Conservation (phyloP, 2,113 vertebrate genomes). For the Malaclemys terrapin region DNA sequence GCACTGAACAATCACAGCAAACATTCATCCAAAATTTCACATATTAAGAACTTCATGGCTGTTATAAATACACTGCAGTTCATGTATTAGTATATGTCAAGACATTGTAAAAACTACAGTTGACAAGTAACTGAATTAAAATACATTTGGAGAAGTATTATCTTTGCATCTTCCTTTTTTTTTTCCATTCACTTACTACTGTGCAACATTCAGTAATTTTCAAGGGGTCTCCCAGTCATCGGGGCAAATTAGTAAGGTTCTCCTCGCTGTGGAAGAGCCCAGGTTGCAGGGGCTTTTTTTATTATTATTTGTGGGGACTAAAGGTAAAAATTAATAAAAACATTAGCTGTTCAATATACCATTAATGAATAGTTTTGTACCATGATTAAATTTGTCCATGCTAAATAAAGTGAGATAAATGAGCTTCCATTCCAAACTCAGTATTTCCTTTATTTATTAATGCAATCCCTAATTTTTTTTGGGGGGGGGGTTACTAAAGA, state of each 20-base stretch:
- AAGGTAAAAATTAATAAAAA: too few species aligned
- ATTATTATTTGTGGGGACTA: too few species aligned
- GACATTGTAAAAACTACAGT: slow-evolving; percentile 16
- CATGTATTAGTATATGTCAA: slow-evolving; percentile 60
- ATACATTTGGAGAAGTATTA: slow-evolving; percentile 43
- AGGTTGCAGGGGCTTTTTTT: too few species aligned
- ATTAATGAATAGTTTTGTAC: too few species aligned
- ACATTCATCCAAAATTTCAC: slow-evolving; percentile 38
- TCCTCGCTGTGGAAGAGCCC: not conserved
- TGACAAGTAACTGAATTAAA: slow-evolving; percentile 54
- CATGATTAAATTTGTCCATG: too few species aligned
- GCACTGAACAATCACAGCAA: slow-evolving; percentile 38
- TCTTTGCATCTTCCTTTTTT: slow-evolving; percentile 31
- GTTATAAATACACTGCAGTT: slow-evolving; percentile 53
- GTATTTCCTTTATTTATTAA: too few species aligned
- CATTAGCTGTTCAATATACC: too few species aligned
- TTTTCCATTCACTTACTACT: not conserved
- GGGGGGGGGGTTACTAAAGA: too few species aligned
- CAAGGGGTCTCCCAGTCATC: slow-evolving; percentile 8
- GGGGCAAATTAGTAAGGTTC: not conserved
- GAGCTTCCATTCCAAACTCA: too few species aligned
- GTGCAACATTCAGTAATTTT: slow-evolving; percentile 15
- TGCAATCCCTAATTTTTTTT: too few species aligned
- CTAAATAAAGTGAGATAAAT: too few species aligned
- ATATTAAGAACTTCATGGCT: not conserved